phyloP scores from a whole-genome alignment of 2,797 vertebrate species.

The Pachyuromys duprasi region DNA sequence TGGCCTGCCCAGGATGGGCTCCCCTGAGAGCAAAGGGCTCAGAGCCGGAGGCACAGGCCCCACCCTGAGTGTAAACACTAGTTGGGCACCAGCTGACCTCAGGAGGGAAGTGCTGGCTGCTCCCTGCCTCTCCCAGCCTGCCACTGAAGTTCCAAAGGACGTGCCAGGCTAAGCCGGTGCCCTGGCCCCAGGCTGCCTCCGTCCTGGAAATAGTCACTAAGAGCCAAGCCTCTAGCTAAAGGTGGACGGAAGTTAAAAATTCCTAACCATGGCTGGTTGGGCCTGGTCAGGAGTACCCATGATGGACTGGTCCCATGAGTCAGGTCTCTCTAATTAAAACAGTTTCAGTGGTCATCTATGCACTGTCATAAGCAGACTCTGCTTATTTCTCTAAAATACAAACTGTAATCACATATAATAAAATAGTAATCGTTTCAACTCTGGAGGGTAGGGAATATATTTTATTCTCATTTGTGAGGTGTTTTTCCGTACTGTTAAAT shows the following conservation, averaged over 20 bases:
- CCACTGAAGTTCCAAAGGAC: slow-evolving; percentile 18
- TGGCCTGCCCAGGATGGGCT: slow-evolving; percentile 82
- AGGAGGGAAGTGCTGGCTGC: slow-evolving; percentile 81
- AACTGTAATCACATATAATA: slow-evolving; percentile 12
- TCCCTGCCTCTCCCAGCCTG: slow-evolving; percentile 80
- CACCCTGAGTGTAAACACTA: slow-evolving; percentile 86
- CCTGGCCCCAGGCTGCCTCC: slow-evolving; percentile 48
- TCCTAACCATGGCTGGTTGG: neutral
- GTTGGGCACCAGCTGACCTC: slow-evolving; percentile 86
- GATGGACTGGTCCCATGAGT: neutral
- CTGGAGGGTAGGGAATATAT: neutral
- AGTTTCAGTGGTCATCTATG: neutral
- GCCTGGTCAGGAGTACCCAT: neutral
- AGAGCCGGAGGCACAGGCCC: slow-evolving; percentile 75
- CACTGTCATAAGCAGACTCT: neutral
- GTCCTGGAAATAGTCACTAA: slow-evolving; percentile 69
- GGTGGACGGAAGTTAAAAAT: slow-evolving; percentile 58
- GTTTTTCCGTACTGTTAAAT: neutral
- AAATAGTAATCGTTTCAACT: slow-evolving; percentile 46
- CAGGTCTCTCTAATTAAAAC: slow-evolving; percentile 3
- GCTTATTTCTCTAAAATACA: slow-evolving; percentile 56
- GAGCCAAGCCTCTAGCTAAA: slow-evolving; percentile 65
- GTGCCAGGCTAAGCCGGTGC: slow-evolving; percentile 52
- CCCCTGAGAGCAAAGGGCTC: slow-evolving; percentile 83
- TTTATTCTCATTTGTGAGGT: slow-evolving; percentile 10